Conservation (phyloP, 2,797 vertebrate genomes). For the Scarus forsteni region DNA sequence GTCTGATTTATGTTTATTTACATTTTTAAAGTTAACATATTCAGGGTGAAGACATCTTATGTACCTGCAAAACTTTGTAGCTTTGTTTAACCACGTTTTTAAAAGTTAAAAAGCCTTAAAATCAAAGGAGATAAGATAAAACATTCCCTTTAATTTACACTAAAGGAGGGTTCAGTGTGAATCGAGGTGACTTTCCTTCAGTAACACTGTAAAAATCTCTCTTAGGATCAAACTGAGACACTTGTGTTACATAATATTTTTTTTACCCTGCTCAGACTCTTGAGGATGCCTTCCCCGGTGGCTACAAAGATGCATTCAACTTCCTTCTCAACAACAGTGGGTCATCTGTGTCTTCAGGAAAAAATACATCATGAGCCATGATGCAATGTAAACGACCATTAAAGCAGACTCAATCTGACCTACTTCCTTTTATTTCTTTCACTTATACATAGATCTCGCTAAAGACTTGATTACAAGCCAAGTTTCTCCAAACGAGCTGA, state of each 20-base stretch:
- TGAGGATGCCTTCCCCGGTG: conserved; percentile 86
- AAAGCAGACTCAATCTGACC: background rate
- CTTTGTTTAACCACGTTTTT: too few relatives aligned
- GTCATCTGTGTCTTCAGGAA: conserved; percentile 46
- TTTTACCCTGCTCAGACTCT: conserved; percentile 79
- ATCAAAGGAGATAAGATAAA: background rate
- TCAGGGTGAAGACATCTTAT: too few relatives aligned
- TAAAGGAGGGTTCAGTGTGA: background rate
- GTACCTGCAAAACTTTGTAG: too few relatives aligned
- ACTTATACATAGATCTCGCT: conserved; percentile 35
- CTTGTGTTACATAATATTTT: background rate
- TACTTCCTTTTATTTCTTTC: background rate
- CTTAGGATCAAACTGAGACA: background rate
- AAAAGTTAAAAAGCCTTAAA: too few relatives aligned
- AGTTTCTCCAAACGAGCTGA: background rate
- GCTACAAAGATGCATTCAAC: conserved; percentile 86
- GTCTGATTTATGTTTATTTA: too few relatives aligned
- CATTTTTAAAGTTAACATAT: too few relatives aligned
- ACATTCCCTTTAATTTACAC: background rate
- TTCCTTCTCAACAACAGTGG: conserved; percentile 88
- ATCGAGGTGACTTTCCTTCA: background rate
- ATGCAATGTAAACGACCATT: background rate
- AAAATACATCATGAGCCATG: background rate
- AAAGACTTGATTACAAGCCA: conserved; percentile 11
- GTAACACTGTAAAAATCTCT: background rate